Evolutionary conservation across 2,888 invertebrate genomes (phyloP).

Genomic region (Pyrgus malvae): DNA sequence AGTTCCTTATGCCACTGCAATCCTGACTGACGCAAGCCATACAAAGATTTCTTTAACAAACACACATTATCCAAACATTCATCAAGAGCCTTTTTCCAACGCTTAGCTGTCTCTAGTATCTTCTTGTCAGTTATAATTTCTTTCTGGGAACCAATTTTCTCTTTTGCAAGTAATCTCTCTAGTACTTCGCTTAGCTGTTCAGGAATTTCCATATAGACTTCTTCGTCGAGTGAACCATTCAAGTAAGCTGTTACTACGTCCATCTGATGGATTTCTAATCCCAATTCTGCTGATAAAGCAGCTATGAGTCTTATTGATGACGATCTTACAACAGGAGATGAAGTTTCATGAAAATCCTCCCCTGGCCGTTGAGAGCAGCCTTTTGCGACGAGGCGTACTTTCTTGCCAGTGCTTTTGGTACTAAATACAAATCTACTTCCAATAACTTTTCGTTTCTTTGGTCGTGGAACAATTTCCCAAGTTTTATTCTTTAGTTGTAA

Average conservation of each 20-base stretch:
- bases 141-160: neutral
- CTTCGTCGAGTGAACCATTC: constrained; percentile 30
- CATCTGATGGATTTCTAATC: constrained; percentile 29
- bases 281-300: constrained; percentile 28
- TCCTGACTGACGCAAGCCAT: constrained; percentile 24
- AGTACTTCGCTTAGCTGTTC: neutral
- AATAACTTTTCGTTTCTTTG: constrained; percentile 16
- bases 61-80: constrained; percentile 1
- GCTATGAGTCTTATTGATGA: constrained; percentile 30
- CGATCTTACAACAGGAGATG: constrained; percentile 23
- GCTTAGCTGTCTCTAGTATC: neutral
- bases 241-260: constrained; percentile 32
- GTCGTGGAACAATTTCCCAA: constrained; percentile 15
- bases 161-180: neutral
- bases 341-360: constrained; percentile 28
- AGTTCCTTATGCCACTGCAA: constrained; percentile 32
- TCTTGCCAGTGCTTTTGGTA: constrained; percentile 18
- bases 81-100: neutral
- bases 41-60: constrained; percentile 3
- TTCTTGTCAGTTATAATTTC: neutral
- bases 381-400: constrained; percentile 17
- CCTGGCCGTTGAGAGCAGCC: constrained; percentile 12
- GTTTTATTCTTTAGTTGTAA: constrained; percentile 21
- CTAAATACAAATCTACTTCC: constrained; percentile 21
- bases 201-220: constrained; percentile 19